Evolutionary conservation across 2,113 vertebrate species (phyloP), one percentile per base, ranked within the genome.

Genomic region (Calonectris borealis): DNA sequence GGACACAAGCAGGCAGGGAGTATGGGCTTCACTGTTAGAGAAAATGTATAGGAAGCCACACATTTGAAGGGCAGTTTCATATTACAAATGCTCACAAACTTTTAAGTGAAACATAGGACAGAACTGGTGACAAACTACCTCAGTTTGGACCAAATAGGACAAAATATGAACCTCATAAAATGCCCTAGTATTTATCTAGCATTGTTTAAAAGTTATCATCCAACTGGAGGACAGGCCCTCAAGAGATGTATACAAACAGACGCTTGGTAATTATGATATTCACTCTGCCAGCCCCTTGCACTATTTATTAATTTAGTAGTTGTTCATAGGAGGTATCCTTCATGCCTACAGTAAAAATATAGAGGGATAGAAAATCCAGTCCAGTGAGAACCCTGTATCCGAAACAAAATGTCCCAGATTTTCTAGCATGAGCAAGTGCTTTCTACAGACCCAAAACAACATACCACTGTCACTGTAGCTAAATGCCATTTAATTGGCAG

Each of bases 401-500:
- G 7, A 95, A 94, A 95, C 92, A 97, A 62, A 94, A 96, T 93
- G 93, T 96, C 92, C 90, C 90, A 96, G 93, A 95, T 95, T 93
- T 90, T 94, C 79, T 66, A 95, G 78, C 71, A 58, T 80, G 66
- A 95, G 78, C 81, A 85, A 90, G 75, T 85, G 75, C 82, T 94
- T 95, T 93, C 42, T 80, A 57, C 93, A 97, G 86, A 95, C 84
- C 78, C 78, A 96, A 93, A 97, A 95, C 94, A 97, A 97, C 93
- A 92, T 87, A 94, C 84, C 91, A 93, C 83, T 90, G 89, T 89
- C 93, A 97, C 55, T 91, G 91, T 54, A 88, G 95, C 84, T 94
- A 97, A 96, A 95, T 97, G 94, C 93, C 96, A 95, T 90, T 95
- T 96, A 97, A 96, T 91, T 97, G 93, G 95, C 95, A 96, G 78